Base-by-base conservation (phyloP, 2,113 vertebrate species). In the Macrotis lagotis region DNA sequence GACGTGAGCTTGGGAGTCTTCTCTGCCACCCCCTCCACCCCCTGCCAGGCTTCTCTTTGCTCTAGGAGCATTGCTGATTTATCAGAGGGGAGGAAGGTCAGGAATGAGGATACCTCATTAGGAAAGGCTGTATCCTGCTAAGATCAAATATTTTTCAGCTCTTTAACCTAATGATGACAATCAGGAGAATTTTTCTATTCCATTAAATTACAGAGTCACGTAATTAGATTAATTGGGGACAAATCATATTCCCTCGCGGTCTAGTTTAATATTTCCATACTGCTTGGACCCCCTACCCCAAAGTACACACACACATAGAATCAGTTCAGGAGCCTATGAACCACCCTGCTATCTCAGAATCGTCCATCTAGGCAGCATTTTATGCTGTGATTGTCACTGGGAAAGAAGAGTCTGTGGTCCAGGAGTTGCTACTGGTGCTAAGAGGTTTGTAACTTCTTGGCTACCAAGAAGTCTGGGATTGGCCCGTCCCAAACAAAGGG, bases 61-160 rank as follows among this genome's bases (percentile, higher is more conserved):
- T 55, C 66, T 91, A 93, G 96, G 96, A 97, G 95, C 94, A 59
- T 96, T 97, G 96, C 97, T 96, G 96, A 98, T 97, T 97, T 95
- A 97, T 95, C 97, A 95, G 97, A 97, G 92, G n/a, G 44, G 50
- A 96, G 90, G 55, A 44, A 19, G 66, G 66, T 37, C n/a, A 83
- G 7, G 66, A 83, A 44, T 44, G n/a, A 44, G n/a, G 66, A 2
- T 2, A 22, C 66, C n/a, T 24, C 66, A 83, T 83, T 83, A 83
- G 66, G 2, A 83, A 83, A 83, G n/a, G 55, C 31, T n/a, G 59
- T 6, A 37, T 66, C 59, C 59, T 37, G 59, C 31, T 16, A 22
- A 24, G 66, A 83, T 8, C 5, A 44, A 83, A 44, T 24, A 24
- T 37, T 66, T 66, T 66, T 66, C 59, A 66, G 59, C n/a, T 83